A percentile compares a stretch with the other conserved stretches of the same genome.
These are phyloP conservation scores for Leucoma salicis DNA, from an alignment of 2,888 invertebrate species.

Conservation along the genomic window DNA sequence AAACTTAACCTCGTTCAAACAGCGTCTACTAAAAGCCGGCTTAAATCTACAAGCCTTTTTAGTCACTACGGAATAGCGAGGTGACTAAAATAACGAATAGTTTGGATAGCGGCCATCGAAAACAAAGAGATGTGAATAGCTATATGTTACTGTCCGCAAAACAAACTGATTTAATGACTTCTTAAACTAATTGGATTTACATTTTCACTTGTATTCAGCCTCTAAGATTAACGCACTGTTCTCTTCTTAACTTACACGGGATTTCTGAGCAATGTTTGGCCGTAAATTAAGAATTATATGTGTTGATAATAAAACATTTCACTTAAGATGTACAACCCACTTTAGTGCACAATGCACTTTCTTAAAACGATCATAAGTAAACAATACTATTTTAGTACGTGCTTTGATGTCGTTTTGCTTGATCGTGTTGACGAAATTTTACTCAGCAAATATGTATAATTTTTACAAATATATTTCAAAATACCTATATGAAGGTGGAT, in stretches of 20 bases:
- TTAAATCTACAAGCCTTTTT: constrained; percentile 44
- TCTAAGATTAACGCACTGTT: constrained; percentile 53
- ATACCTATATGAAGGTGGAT: too few species aligned
- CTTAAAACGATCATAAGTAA: constrained; percentile 34
- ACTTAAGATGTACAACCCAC: constrained; percentile 37
- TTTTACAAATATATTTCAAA: too few species aligned
- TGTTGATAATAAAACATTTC: constrained; percentile 55
- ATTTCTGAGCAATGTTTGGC: constrained; percentile 47
- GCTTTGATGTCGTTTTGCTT: constrained; percentile 3
- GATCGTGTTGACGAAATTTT: not conserved
- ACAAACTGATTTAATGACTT: constrained; percentile 77
- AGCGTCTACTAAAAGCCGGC: constrained; percentile 28
- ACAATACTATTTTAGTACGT: constrained; percentile 6
- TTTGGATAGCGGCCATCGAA: constrained; percentile 73
- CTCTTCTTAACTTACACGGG: constrained; percentile 45
- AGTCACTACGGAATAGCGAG: constrained; percentile 44
- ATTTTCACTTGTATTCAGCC: constrained; percentile 62
- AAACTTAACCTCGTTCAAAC: constrained; percentile 18
- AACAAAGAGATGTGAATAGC: constrained; percentile 64
- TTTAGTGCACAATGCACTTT: constrained; percentile 36
- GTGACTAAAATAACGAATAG: constrained; percentile 68
- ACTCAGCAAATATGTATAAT: not conserved
- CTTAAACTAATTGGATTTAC: constrained; percentile 76
- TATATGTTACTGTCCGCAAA: constrained; percentile 70
- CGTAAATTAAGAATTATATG: constrained; percentile 65